Evolutionary conservation across 1,140 invertebrate species (phyloP), one percentile per base, ranked within the genome.

Genomic region (Laupala kohalensis): DNA sequence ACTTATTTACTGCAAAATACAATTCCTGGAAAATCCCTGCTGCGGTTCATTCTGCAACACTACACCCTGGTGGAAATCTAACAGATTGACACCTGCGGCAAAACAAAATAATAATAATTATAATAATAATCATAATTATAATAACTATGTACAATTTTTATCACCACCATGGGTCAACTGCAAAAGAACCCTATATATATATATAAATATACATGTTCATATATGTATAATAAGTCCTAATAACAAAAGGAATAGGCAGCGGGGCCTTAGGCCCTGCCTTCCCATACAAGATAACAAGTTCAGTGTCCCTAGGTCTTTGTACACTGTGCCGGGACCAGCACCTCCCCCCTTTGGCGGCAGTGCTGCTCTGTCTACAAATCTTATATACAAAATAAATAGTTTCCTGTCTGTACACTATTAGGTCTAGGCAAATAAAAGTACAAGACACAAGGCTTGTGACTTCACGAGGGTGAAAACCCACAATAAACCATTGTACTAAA

Each of bases 341-440:
- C 25, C 67, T 65, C 37, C 1, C 37, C 37, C 37, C 37, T 13
- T 53, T 53, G 37, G 37, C 37, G 37, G 37, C 37, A 53, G 37
- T 53, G 37, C 37, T 53, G 25, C 25, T 26, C 27, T 26, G 27
- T 25, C 67, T 26, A 68, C 27, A 19, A 68, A 26, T 28, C 25
- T 6, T 73, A 74, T 75, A 74, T 74, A 75, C 69, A 75, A 74
- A 73, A 74, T 74, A 74, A 74, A 74, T 74, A 74, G 63, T 69
- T 75, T 68, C 71, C 24, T 72, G 65, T 71, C 37, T 64, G 29
- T 70, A 74, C 67, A 70, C 68, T 67, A 53, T 26, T 29, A 28
- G 64, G 67, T 53, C 67, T 13, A 6, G 28, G 25, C 63, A 24
- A 72, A 25, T 19, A 5, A 30, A 53, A 53, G 37, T 53, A 53